These are phyloP conservation scores for Ommatoiulus sabulosus DNA, from an alignment of 2,888 invertebrate genomes.

Conservation along the genomic window DNA sequence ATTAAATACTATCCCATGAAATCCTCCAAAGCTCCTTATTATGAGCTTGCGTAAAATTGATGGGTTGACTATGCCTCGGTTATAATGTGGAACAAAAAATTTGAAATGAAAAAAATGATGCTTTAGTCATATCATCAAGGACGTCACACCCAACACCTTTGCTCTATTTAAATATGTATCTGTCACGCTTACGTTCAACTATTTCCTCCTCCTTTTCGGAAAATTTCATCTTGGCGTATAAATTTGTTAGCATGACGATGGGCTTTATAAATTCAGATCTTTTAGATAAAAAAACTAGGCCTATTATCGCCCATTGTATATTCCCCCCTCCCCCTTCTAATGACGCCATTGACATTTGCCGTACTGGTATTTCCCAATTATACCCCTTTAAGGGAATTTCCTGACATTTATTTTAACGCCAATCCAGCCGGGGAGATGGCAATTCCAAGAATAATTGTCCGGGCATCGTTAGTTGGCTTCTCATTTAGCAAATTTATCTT, in stretches of 20 bases:
- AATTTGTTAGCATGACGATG: slow-evolving; percentile 38
- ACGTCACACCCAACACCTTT: slow-evolving; percentile 48
- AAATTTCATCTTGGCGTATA: slow-evolving; percentile 27
- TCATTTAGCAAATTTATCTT: not conserved
- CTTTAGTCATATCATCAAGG: slow-evolving; percentile 41
- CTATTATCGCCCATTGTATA: not conserved
- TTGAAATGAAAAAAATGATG: not conserved
- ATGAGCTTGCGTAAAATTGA: not conserved
- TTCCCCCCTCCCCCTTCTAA: not conserved
- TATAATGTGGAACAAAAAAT: not conserved
- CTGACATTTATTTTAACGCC: not conserved
- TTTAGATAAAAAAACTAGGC: not conserved
- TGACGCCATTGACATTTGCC: slow-evolving; percentile 22
- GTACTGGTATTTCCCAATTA: slow-evolving; percentile 6
- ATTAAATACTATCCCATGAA: not conserved
- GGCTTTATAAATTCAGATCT: not conserved
- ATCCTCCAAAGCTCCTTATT: not conserved
- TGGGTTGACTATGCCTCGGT: not conserved
- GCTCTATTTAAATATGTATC: slow-evolving; percentile 32
- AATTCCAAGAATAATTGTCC: not conserved
- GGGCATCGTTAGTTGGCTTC: not conserved
- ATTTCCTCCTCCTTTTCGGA: slow-evolving; percentile 3
- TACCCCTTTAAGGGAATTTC: slow-evolving; percentile 12
- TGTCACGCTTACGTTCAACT: not conserved
- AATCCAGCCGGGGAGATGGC: not conserved